Conservation (phyloP, 2,888 invertebrate species). For the Hermodice carunculata region DNA sequence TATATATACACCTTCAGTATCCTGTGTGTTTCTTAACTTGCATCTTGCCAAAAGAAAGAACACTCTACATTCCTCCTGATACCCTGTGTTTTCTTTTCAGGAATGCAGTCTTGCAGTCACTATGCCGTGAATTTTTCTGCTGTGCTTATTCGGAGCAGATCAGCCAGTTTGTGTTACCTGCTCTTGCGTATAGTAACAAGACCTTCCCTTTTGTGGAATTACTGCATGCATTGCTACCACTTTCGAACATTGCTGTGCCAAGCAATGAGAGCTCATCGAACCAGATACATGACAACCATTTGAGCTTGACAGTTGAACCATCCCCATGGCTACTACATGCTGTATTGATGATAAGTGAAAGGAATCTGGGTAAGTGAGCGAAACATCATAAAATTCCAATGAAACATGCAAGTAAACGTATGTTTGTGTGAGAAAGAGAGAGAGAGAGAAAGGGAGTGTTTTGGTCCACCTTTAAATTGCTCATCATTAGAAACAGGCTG, state of each 20-base stretch:
- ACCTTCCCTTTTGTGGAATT: constrained; percentile 65
- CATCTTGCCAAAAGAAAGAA: neutral
- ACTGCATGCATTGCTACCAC: constrained; percentile 53
- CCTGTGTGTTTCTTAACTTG: neutral
- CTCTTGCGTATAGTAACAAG: constrained; percentile 60
- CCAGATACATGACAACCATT: neutral
- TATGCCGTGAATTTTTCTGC: constrained; percentile 59
- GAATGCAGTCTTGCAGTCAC: constrained; percentile 30
- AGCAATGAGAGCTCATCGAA: neutral
- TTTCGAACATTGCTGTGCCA: too few relatives aligned
- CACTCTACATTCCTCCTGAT: too few relatives aligned
- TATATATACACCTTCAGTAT: neutral
- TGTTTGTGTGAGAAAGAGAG: too few relatives aligned
- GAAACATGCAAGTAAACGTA: too few relatives aligned
- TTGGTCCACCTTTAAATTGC: too few relatives aligned
- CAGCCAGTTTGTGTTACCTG: constrained; percentile 65
- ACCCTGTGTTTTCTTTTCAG: constrained; percentile 27
- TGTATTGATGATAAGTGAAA: constrained; percentile 78
- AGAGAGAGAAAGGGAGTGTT: too few relatives aligned
- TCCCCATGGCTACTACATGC: constrained; percentile 80
- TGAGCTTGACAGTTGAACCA: constrained; percentile 71
- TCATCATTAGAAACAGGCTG: too few relatives aligned
- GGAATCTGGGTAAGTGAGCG: constrained; percentile 78
- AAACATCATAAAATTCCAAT: too few relatives aligned
- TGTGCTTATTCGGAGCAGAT: constrained; percentile 63